Percentiles rank a stretch among this genome's conserved stretches.
phyloP scores from a whole-genome alignment of 2,113 vertebrate genomes.

The Uria aalge region DNA sequence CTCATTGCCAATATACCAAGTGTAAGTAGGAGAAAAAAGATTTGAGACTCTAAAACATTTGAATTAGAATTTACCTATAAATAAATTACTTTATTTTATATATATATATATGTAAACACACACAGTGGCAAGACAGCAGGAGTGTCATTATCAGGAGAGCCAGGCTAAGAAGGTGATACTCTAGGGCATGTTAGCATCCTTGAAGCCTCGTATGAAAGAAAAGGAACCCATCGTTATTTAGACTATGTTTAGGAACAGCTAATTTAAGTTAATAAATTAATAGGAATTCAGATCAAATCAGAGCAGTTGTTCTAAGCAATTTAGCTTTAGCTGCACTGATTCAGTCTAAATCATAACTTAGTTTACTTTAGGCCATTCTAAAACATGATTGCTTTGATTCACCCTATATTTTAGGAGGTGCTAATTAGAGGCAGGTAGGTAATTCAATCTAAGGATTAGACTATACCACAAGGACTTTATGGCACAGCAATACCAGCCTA shows the following conservation, averaged over 20 bases:
- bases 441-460: neutral
- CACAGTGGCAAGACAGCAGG: neutral
- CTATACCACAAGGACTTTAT: neutral
- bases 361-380: neutral
- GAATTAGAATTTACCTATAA: neutral
- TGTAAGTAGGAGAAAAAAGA: neutral
- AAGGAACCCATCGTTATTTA: neutral
- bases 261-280: neutral
- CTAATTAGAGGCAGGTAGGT: conserved; percentile 28
- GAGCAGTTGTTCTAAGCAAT: neutral
- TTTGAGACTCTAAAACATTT: neutral
- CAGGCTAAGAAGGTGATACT: neutral
- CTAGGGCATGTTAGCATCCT: neutral
- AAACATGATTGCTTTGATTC: neutral
- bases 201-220: neutral
- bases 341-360: neutral
- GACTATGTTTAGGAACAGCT: neutral
- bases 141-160: neutral
- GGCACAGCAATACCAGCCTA: neutral
- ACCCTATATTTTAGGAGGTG: neutral
- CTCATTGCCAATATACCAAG: neutral
- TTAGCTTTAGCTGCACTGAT: neutral
- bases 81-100: neutral
- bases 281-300: neutral
- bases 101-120: neutral